These are phyloP conservation scores for Brachirus orientalis DNA, from an alignment of 2,113 vertebrate genomes.

Conservation along the genomic window DNA sequence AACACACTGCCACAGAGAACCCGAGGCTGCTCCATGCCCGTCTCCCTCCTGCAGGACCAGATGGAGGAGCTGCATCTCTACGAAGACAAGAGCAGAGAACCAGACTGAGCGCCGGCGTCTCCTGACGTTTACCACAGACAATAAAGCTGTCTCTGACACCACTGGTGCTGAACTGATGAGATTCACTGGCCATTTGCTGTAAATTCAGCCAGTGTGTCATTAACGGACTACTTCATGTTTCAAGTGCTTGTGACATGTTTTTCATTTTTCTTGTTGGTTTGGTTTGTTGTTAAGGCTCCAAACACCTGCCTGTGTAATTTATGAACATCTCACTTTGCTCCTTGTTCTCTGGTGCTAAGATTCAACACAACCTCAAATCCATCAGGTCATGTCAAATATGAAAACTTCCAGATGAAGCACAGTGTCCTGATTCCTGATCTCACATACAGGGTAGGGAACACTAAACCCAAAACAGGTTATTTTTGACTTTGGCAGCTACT, in stretches of 20 bases:
- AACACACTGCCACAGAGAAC: slow-evolving; percentile 56
- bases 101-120: slow-evolving; percentile 69
- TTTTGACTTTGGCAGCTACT: slow-evolving; percentile 52
- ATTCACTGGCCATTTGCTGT: neutral
- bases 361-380: slow-evolving; percentile 12
- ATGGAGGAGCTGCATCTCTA: slow-evolving; percentile 81
- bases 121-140: slow-evolving; percentile 11
- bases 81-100: slow-evolving; percentile 81
- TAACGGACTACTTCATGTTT: slow-evolving; percentile 32
- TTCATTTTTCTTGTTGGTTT: slow-evolving; percentile 28
- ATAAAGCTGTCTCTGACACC: neutral
- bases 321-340: slow-evolving; percentile 33
- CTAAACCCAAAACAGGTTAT: slow-evolving; percentile 36
- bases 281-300: slow-evolving; percentile 11
- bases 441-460: slow-evolving; percentile 57
- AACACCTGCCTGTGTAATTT: slow-evolving; percentile 38
- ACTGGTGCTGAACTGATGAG: slow-evolving; percentile 38
- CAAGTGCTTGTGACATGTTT: slow-evolving; percentile 22
- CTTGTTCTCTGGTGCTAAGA: slow-evolving; percentile 67
- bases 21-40: slow-evolving; percentile 73
- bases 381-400: neutral
- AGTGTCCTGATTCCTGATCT: slow-evolving; percentile 29
- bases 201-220: neutral
- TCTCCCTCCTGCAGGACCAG: slow-evolving; percentile 77
- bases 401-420: neutral